Percentiles rank a stretch among this genome's conserved stretches.
These are phyloP conservation scores for Drosophila sulfurigaster DNA, from an alignment of 1,140 invertebrate genomes.

Conservation along the genomic window DNA sequence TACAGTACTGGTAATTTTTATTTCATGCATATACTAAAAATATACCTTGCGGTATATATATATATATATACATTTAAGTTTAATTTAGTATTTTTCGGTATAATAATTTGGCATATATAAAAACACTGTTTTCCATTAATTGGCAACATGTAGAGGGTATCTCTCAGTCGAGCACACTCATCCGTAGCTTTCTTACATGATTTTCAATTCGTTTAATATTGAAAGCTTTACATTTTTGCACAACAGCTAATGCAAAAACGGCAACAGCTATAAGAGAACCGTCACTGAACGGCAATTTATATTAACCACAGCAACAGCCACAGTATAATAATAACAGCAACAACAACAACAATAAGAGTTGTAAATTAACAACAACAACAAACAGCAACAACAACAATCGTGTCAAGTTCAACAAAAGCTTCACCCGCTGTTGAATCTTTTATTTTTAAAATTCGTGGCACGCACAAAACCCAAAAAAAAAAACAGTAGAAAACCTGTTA, in stretches of 20 bases:
- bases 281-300: slow-evolving; percentile 56
- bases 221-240: slow-evolving; percentile 71
- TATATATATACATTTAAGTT: no score
- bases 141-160: no score
- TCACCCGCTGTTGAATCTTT: slow-evolving; percentile 64
- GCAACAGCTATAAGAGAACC: slow-evolving; percentile 28
- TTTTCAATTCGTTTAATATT: slow-evolving; percentile 57
- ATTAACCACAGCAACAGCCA: slow-evolving; percentile 49
- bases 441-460: slow-evolving; percentile 68
- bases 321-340: slow-evolving; percentile 37
- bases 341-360: slow-evolving; percentile 60
- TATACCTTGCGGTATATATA: no score
- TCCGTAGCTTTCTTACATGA: slow-evolving; percentile 13
- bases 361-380: slow-evolving; percentile 25
- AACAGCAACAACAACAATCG: slow-evolving; percentile 62
- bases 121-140: no score
- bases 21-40: no score
- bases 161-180: no score
- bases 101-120: no score
- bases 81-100: no score
- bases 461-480: slow-evolving; percentile 52
- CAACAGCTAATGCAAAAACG: slow-evolving; percentile 40
- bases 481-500: slow-evolving; percentile 59
- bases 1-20: no score
- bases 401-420: slow-evolving; percentile 82